These are phyloP conservation scores for Panthera tigris DNA, from an alignment of 2,113 vertebrate genomes.

Conservation along the genomic window DNA sequence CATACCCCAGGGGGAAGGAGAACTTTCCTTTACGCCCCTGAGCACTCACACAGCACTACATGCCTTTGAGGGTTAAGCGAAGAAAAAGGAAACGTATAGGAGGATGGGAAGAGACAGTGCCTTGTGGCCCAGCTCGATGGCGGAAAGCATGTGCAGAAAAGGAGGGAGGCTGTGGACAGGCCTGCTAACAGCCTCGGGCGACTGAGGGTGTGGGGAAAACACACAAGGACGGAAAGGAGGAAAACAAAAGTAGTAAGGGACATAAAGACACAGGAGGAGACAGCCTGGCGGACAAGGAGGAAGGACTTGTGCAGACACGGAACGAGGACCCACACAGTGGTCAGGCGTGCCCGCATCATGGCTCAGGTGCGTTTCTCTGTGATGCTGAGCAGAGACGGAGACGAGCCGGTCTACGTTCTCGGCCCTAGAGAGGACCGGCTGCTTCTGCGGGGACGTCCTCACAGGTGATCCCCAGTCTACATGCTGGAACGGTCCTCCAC, in stretches of 20 bases:
- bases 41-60: background rate
- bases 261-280: too few relatives aligned
- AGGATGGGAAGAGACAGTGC: rapidly evolving
- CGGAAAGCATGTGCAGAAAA: rapidly evolving
- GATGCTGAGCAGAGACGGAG: background rate
- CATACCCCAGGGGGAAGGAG: background rate
- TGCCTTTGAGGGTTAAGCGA: rapidly evolving
- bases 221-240: background rate
- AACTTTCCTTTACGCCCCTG: background rate
- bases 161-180: background rate
- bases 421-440: background rate
- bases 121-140: background rate
- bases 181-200: background rate
- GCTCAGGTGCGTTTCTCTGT: rapidly evolving
- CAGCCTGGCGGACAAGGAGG: background rate
- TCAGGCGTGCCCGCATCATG: background rate
- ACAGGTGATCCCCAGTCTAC: rapidly evolving
- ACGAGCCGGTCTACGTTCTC: rapidly evolving
- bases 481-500: background rate
- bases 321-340: background rate
- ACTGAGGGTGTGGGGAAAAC: too few relatives aligned
- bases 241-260: background rate
- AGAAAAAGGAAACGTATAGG: background rate
- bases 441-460: background rate
- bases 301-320: rapidly evolving